Conservation (phyloP, 2,888 invertebrate species). For the Platerodrilus igneus region DNA sequence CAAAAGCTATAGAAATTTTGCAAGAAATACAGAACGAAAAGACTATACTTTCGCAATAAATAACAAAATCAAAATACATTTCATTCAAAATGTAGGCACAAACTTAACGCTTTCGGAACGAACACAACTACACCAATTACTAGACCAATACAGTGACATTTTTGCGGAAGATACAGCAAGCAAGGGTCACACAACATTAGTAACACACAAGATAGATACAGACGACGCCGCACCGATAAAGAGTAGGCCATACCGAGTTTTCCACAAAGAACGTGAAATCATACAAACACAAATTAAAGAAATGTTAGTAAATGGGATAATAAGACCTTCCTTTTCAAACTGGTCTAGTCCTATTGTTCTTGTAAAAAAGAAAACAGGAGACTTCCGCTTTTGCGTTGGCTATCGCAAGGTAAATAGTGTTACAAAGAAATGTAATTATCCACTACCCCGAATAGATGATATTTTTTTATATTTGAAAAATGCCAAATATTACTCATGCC, state of each 20-base stretch:
- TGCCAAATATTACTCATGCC: background rate
- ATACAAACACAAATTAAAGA: background rate
- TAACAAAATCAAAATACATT: too few relatives aligned
- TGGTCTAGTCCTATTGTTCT: slow-evolving; percentile 15
- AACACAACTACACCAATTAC: too few relatives aligned
- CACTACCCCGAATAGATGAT: slow-evolving; percentile 4
- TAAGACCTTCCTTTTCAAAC: slow-evolving; percentile 6
- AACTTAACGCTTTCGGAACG: too few relatives aligned
- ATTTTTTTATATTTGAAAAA: background rate
- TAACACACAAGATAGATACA: background rate
- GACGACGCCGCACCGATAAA: slow-evolving; percentile 13
- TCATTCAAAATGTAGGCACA: too few relatives aligned
- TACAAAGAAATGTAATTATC: slow-evolving; percentile 20
- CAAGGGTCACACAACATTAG: background rate
- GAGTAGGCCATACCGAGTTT: slow-evolving; percentile 19
- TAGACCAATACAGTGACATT: background rate
- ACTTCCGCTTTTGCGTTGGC: slow-evolving; percentile 14
- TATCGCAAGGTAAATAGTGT: slow-evolving; percentile 16
- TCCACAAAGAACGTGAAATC: background rate
- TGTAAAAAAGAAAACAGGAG: slow-evolving; percentile 3
- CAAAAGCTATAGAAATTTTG: too few relatives aligned
- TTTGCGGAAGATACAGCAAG: background rate
- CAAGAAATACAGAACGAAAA: too few relatives aligned
- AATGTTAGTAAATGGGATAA: background rate
- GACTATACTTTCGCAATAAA: too few relatives aligned